Conservation (phyloP, 2,113 vertebrate genomes). For the Ictalurus furcatus region DNA sequence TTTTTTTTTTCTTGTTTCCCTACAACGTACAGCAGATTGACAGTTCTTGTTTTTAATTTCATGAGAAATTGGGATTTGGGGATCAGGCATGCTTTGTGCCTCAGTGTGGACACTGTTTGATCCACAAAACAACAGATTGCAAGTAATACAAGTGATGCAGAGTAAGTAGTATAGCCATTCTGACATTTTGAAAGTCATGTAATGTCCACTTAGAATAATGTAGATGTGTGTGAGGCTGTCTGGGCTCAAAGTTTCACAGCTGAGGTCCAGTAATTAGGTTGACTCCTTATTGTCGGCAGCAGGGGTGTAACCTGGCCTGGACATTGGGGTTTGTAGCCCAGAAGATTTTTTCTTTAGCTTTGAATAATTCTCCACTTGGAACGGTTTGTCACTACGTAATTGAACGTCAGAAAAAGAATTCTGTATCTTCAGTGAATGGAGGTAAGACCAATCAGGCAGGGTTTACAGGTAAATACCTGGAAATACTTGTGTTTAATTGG, state of each 20-base stretch:
- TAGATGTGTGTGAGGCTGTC: background rate
- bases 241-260: background rate
- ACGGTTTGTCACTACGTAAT: no score
- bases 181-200: background rate
- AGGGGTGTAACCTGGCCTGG: no score
- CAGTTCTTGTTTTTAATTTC: background rate
- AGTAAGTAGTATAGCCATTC: background rate
- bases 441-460: no score
- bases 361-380: no score
- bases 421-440: no score
- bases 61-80: background rate
- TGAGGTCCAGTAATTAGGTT: background rate
- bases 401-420: no score
- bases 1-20: background rate
- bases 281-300: background rate
- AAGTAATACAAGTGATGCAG: background rate
- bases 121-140: background rate
- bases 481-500: no score
- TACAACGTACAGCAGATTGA: background rate
- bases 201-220: background rate
- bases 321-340: no score
- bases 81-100: background rate
- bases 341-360: no score
- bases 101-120: background rate
- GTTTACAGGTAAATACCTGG: no score